A percentile compares a stretch with the other conserved stretches of the same genome.
These are phyloP conservation scores for Sclerodermus sp. DNA, from an alignment of 2,888 invertebrate species.

Conservation along the genomic window DNA sequence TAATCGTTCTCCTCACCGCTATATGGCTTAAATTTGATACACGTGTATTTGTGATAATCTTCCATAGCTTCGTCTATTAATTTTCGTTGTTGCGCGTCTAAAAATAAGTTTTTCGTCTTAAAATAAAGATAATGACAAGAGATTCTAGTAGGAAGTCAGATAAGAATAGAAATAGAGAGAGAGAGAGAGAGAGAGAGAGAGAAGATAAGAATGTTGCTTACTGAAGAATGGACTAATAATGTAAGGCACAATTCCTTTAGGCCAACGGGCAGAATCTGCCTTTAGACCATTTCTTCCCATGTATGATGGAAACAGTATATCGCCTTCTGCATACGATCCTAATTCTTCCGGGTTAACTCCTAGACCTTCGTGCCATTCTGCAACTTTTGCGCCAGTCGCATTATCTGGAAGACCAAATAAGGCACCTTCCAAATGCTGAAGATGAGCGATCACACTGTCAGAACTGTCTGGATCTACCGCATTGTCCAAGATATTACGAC, in stretches of 20 bases:
- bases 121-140: too few species aligned
- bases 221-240: slow-evolving; percentile 69
- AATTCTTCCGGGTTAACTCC: slow-evolving; percentile 77
- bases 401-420: slow-evolving; percentile 38
- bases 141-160: too few species aligned
- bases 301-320: slow-evolving; percentile 69
- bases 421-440: slow-evolving; percentile 30
- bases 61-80: slow-evolving; percentile 71
- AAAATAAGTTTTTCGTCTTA: not conserved
- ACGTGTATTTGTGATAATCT: slow-evolving; percentile 76
- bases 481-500: slow-evolving; percentile 37
- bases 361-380: slow-evolving; percentile 63
- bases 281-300: slow-evolving; percentile 63
- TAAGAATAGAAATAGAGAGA: too few species aligned
- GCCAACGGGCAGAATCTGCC: slow-evolving; percentile 66
- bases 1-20: slow-evolving; percentile 67
- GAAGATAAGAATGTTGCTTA: too few species aligned
- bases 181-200: too few species aligned
- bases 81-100: slow-evolving; percentile 64
- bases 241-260: slow-evolving; percentile 71
- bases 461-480: slow-evolving; percentile 29
- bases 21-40: slow-evolving; percentile 70
- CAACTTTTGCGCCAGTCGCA: slow-evolving; percentile 61
- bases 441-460: slow-evolving; percentile 30
- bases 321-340: slow-evolving; percentile 77